Evolutionary conservation across 1,140 invertebrate genomes (phyloP).

Genomic region (Drosophila repleta): DNA sequence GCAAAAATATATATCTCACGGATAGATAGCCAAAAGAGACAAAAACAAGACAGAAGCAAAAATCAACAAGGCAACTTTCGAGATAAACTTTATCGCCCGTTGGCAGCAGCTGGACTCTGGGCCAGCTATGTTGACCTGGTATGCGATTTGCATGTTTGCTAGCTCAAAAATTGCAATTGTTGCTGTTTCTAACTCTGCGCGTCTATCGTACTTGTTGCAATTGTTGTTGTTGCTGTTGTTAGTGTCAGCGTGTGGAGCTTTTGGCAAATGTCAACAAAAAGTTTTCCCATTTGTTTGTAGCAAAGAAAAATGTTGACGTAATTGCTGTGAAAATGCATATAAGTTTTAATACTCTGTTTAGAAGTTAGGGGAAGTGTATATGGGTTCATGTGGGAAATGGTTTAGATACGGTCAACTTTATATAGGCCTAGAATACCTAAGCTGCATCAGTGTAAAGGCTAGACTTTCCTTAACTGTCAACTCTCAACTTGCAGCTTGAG

Average conservation of each 20-base stretch:
- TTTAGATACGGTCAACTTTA: background rate
- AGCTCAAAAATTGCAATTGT: conserved; percentile 61
- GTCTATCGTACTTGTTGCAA: background rate
- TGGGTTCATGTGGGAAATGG: background rate
- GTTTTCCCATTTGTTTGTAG: conserved; percentile 55
- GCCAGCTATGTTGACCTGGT: conserved; percentile 69
- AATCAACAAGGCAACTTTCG: conserved; percentile 60
- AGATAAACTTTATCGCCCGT: conserved; percentile 75
- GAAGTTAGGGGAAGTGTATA: background rate
- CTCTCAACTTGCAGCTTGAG: no score
- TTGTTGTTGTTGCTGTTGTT: conserved; percentile 17
- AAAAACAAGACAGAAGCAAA: conserved; percentile 8
- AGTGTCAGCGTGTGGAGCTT: conserved; percentile 27
- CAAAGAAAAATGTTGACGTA: conserved; percentile 67
- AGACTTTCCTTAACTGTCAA: no score
- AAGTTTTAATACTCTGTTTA: conserved; percentile 28
- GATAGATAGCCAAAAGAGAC: conserved; percentile 41
- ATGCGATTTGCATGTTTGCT: conserved; percentile 77
- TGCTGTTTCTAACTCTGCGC: conserved; percentile 44
- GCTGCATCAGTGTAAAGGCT: no score
- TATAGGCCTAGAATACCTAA: no score
- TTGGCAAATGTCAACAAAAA: conserved; percentile 78
- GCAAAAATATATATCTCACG: conserved; percentile 68
- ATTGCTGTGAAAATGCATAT: conserved; percentile 69
- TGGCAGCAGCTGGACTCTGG: conserved; percentile 44